These are phyloP conservation scores for Rhagonycha fulva DNA, from an alignment of 2,888 invertebrate genomes.

Conservation along the genomic window DNA sequence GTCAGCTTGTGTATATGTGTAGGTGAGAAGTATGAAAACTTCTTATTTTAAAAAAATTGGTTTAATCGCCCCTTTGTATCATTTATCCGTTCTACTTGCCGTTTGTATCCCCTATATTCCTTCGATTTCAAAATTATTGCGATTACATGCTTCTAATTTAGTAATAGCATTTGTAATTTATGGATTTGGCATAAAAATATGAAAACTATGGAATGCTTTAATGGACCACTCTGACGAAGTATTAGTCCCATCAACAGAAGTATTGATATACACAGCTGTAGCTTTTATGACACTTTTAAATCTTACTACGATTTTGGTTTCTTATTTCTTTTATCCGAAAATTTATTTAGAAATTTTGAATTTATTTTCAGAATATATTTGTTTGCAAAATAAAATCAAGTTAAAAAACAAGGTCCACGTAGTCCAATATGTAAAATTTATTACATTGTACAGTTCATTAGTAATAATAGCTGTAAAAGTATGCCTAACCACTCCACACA, in stretches of 20 bases:
- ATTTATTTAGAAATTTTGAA: background rate
- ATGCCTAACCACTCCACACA: too few species aligned
- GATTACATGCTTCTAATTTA: background rate
- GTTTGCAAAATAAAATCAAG: background rate
- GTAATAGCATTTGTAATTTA: background rate
- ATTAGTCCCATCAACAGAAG: background rate
- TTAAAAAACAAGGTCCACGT: background rate
- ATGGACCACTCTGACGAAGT: too few species aligned
- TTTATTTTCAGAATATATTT: background rate
- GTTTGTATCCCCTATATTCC: background rate
- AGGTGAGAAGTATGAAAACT: background rate
- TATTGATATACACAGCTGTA: background rate
- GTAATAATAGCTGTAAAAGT: fast-evolving
- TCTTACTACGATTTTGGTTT: background rate
- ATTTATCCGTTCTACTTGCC: background rate
- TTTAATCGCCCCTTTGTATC: background rate
- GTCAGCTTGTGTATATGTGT: background rate
- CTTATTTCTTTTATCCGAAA: background rate
- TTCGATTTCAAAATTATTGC: background rate
- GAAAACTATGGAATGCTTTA: background rate
- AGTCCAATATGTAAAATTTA: background rate
- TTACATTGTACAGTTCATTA: background rate
- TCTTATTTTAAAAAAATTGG: background rate
- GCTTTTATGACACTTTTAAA: background rate
- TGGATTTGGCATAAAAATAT: too few species aligned